Conservation (phyloP, 1,140 invertebrate species). For the Scaptomyza graminum region DNA sequence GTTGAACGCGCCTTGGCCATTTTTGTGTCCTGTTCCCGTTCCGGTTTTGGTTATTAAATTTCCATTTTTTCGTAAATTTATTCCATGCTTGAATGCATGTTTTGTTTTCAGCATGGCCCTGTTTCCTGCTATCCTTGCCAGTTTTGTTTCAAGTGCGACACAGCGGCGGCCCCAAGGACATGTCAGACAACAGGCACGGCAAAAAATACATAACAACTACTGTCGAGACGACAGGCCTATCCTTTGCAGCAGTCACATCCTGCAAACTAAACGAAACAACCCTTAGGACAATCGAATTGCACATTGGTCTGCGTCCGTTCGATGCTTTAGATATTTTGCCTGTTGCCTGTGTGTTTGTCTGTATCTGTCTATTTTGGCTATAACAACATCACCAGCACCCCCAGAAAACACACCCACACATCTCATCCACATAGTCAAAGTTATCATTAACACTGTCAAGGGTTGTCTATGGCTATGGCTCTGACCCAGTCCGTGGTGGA, state of each 20-base stretch:
- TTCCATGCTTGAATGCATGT: slow-evolving; percentile 50
- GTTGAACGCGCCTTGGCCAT: background rate
- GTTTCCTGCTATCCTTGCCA: slow-evolving; percentile 51
- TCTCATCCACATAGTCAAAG: slow-evolving; percentile 1
- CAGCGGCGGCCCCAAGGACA: slow-evolving; percentile 32
- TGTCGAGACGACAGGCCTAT: slow-evolving; percentile 48
- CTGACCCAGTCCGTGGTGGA: slow-evolving; percentile 12
- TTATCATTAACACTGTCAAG: slow-evolving; percentile 75
- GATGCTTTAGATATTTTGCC: slow-evolving; percentile 33
- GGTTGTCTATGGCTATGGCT: slow-evolving; percentile 53
- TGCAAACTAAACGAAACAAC: slow-evolving; percentile 51
- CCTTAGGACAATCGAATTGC: slow-evolving; percentile 53
- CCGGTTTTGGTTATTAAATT: slow-evolving; percentile 64
- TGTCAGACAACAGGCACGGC: slow-evolving; percentile 26
- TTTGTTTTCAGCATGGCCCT: slow-evolving; percentile 37
- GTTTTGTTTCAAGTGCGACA: slow-evolving; percentile 40
- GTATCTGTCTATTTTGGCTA: slow-evolving; percentile 71
- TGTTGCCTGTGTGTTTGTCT: slow-evolving; percentile 40
- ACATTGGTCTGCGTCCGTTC: slow-evolving; percentile 31
- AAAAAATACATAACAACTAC: slow-evolving; percentile 16
- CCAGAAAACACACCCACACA: slow-evolving; percentile 48
- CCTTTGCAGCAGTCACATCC: slow-evolving; percentile 23
- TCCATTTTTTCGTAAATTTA: slow-evolving; percentile 31
- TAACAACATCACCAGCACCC: slow-evolving; percentile 79
- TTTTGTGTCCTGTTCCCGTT: slow-evolving; percentile 24